Evolutionary conservation across 2,888 invertebrate species (phyloP).

Genomic region (Rhamnusium bicolor): DNA sequence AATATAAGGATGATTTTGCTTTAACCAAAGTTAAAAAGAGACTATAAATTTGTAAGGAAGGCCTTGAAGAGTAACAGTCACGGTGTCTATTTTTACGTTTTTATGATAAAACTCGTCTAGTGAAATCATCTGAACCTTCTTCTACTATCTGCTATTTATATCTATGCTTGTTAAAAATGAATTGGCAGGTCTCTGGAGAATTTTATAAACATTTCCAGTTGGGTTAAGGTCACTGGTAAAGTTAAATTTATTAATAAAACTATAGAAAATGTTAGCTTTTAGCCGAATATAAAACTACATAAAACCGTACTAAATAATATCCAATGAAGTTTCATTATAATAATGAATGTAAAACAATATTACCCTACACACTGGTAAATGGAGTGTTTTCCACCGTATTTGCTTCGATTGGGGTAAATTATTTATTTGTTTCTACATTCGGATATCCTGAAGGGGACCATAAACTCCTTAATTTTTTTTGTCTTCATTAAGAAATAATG

Average conservation of each 20-base stretch:
- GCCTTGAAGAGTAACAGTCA: slow-evolving; percentile 12
- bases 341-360: too few species aligned
- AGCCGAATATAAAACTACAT: not conserved
- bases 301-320: too few species aligned
- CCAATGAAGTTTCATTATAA: too few species aligned
- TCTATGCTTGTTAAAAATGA: not conserved
- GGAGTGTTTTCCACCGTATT: too few species aligned
- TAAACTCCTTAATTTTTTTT: too few species aligned
- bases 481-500: too few species aligned
- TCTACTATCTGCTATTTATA: slow-evolving; percentile 25
- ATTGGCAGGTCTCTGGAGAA: not conserved
- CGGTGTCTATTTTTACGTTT: slow-evolving; percentile 27
- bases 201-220: not conserved
- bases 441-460: too few species aligned
- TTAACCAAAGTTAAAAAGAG: not conserved
- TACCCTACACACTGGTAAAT: too few species aligned
- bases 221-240: slow-evolving; percentile 16
- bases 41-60: not conserved
- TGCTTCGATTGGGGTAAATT: too few species aligned
- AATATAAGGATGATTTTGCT: not conserved
- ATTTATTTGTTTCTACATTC: too few species aligned
- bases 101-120: not conserved
- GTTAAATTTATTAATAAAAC: not conserved
- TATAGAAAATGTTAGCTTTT: not conserved
- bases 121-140: slow-evolving; percentile 19